Percentiles rank a stretch among this genome's conserved stretches.
Conservation (phyloP, 2,113 vertebrate genomes). For the Ammodytes dubius region DNA sequence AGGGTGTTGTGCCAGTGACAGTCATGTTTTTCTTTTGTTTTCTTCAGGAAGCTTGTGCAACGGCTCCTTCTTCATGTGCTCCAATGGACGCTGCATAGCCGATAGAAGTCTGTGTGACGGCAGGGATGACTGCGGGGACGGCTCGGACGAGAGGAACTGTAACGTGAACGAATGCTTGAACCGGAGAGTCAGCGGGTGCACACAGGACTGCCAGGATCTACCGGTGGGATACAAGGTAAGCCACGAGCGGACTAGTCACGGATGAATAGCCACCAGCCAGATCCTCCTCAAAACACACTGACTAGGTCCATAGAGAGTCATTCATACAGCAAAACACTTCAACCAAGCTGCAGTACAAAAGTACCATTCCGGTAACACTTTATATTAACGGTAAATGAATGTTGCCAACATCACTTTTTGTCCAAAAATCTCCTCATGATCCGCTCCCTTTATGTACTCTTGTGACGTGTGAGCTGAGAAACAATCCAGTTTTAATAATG, state of each 20-base stretch:
- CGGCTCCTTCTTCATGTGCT: slow-evolving; percentile 98
- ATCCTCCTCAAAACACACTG: neutral
- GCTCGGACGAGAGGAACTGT: slow-evolving; percentile 95
- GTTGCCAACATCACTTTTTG: too few species aligned
- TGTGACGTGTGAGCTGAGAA: too few species aligned
- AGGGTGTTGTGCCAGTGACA: slow-evolving; percentile 34
- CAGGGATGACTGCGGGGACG: slow-evolving; percentile 93
- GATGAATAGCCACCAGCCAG: neutral
- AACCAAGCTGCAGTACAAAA: slow-evolving; percentile 14
- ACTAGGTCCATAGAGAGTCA: neutral
- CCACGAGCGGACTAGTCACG: slow-evolving; percentile 11
- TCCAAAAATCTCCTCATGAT: too few species aligned
- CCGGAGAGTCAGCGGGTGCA: slow-evolving; percentile 94
- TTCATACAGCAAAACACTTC: slow-evolving; percentile 5
- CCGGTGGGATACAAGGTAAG: slow-evolving; percentile 95
- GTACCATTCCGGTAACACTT: too few species aligned
- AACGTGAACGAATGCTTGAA: slow-evolving; percentile 96
- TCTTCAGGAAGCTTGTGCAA: slow-evolving; percentile 97
- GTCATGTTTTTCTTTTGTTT: slow-evolving; percentile 58
- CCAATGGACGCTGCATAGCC: slow-evolving; percentile 95
- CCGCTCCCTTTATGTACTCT: too few species aligned
- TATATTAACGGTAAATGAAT: too few species aligned
- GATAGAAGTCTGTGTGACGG: slow-evolving; percentile 89
- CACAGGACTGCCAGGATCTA: slow-evolving; percentile 97
- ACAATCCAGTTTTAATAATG: too few species aligned